Conservation (phyloP, 2,113 vertebrate genomes). For the Phrynocephalus versicolor region DNA sequence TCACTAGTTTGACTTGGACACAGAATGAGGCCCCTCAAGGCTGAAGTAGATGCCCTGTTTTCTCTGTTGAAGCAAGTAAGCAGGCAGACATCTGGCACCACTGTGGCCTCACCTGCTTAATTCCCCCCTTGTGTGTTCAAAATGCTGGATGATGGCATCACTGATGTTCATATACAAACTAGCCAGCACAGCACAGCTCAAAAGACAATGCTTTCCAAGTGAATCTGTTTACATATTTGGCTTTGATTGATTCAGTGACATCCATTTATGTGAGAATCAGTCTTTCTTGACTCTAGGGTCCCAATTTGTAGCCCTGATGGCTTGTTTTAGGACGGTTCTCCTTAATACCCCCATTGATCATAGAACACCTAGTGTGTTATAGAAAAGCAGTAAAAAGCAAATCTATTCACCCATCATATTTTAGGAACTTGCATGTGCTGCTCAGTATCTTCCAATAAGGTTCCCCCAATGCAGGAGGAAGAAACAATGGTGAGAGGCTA, state of each 20-base stretch:
- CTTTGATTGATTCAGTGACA: not conserved
- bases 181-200: not conserved
- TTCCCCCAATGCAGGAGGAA: not conserved
- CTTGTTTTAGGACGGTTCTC: not conserved
- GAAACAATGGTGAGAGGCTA: not conserved
- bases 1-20: not conserved
- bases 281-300: not conserved
- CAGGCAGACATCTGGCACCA: not conserved
- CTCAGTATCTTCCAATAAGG: not conserved
- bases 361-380: not conserved
- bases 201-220: not conserved
- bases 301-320: not conserved
- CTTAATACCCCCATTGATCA: not conserved
- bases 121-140: not conserved
- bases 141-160: too few species aligned
- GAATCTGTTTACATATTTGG: not conserved
- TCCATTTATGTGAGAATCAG: not conserved
- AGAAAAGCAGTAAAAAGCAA: not conserved
- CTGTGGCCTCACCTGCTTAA: not conserved
- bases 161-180: not conserved
- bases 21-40: rapidly evolving
- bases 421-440: not conserved
- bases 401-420: not conserved
- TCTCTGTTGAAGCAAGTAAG: too few species aligned
- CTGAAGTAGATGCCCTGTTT: not conserved